Conservation (phyloP, 2,888 invertebrate species). For the Yponomeuta sedellus region DNA sequence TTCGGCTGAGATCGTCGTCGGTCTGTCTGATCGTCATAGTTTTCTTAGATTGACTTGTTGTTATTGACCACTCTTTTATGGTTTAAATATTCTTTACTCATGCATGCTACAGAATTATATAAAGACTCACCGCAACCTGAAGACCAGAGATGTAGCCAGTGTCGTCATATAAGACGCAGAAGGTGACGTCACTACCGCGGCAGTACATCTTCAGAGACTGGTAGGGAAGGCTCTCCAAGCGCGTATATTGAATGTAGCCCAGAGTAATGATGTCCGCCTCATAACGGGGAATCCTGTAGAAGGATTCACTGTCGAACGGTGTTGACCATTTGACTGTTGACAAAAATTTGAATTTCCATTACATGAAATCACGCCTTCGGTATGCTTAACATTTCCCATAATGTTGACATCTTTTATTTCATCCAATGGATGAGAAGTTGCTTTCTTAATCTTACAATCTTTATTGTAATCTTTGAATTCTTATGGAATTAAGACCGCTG, state of each 20-base stretch:
- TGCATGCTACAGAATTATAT: neutral
- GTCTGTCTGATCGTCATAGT: no score
- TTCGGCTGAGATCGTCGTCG: no score
- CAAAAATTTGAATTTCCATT: neutral
- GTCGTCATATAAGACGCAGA: constrained; percentile 41
- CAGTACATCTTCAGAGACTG: constrained; percentile 40
- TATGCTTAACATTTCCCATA: no score
- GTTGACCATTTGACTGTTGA: constrained; percentile 4
- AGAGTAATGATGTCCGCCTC: constrained; percentile 27
- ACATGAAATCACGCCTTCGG: no score
- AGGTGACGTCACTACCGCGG: constrained; percentile 29
- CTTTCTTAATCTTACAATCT: no score
- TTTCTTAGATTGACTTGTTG: no score
- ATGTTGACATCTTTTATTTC: no score
- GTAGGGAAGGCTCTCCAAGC: constrained; percentile 27
- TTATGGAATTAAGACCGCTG: no score
- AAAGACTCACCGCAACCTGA: constrained; percentile 46
- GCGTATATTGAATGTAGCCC: constrained; percentile 31
- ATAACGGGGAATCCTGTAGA: constrained; percentile 35
- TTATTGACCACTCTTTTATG: neutral
- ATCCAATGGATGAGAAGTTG: no score
- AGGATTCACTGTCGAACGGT: constrained; percentile 28
- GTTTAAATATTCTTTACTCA: neutral
- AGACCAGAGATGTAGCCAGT: constrained; percentile 39
- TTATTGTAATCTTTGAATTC: no score